Conservation (phyloP, 2,888 invertebrate species). For the Calliphora vomitoria region DNA sequence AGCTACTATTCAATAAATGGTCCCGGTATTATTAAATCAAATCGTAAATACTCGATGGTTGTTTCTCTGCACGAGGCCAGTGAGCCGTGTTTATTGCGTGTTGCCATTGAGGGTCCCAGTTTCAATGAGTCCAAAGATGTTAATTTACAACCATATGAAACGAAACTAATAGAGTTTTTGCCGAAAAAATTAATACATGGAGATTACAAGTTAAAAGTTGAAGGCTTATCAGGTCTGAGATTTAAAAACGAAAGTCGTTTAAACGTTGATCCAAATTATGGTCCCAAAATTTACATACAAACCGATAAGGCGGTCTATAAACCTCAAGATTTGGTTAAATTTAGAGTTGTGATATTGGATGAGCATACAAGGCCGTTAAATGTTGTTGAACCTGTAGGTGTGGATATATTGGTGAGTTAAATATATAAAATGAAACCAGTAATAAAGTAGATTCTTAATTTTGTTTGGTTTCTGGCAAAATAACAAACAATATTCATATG, state of each 20-base stretch:
- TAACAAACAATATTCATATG: no score
- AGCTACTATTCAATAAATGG: constrained; percentile 62
- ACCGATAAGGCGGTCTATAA: constrained; percentile 97
- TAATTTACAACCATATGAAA: constrained; percentile 21
- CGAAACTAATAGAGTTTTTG: constrained; percentile 30
- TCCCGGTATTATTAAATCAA: constrained; percentile 54
- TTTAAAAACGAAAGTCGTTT: constrained; percentile 91
- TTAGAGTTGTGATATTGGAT: constrained; percentile 89
- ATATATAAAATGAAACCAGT: not conserved
- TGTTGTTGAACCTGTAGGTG: constrained; percentile 79
- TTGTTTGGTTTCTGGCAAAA: no score
- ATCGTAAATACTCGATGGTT: constrained; percentile 75
- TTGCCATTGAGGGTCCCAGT: constrained; percentile 23
- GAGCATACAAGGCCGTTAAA: constrained; percentile 88
- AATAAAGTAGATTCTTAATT: not conserved
- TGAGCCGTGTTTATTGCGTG: constrained; percentile 31
- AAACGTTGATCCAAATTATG: constrained; percentile 88
- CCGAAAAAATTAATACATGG: constrained; percentile 14
- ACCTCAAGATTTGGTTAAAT: constrained; percentile 92
- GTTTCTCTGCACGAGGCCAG: constrained; percentile 17
- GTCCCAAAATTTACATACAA: constrained; percentile 91
- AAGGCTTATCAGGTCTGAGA: constrained; percentile 89
- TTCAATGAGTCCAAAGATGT: constrained; percentile 19
- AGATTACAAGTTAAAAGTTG: constrained; percentile 71
- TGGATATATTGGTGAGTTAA: constrained; percentile 77